Conservation (phyloP, 2,888 invertebrate species). For the Antitype chi region DNA sequence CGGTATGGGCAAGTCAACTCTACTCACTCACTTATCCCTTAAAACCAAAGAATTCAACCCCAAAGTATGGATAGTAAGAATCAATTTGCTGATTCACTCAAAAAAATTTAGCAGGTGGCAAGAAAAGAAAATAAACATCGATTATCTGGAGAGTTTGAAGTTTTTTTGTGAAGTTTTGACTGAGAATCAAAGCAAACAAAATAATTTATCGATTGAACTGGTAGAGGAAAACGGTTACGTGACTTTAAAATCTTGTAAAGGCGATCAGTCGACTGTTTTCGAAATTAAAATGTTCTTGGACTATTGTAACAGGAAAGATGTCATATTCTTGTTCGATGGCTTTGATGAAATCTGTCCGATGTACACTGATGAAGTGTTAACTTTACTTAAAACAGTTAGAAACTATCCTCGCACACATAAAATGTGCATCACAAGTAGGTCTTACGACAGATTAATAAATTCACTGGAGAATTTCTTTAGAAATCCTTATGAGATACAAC, state of each 20-base stretch:
- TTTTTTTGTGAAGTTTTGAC: conserved; percentile 32
- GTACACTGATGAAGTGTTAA: conserved; percentile 44
- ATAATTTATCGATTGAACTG: conserved; percentile 10
- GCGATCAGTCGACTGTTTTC: conserved; percentile 19
- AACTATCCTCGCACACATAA: conserved; percentile 21
- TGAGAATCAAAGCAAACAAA: not conserved
- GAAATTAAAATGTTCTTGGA: conserved; percentile 51
- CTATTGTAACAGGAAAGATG: conserved; percentile 39
- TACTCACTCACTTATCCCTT: conserved; percentile 58
- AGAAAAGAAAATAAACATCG: conserved; percentile 11
- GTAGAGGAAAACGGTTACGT: conserved; percentile 1
- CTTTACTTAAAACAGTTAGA: conserved; percentile 27
- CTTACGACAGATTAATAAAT: conserved; percentile 48
- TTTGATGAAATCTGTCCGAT: conserved; percentile 64
- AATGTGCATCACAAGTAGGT: conserved; percentile 60
- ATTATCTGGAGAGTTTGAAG: conserved; percentile 26
- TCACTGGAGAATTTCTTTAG: conserved; percentile 33
- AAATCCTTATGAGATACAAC: conserved; percentile 23
- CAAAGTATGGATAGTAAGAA: conserved; percentile 52
- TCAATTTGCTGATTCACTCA: conserved; percentile 43
- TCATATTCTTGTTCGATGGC: conserved; percentile 62
- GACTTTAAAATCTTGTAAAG: conserved; percentile 14
- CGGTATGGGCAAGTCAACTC: conserved; percentile 65
- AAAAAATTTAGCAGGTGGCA: conserved; percentile 46
- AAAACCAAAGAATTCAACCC: conserved; percentile 48